These are phyloP conservation scores for Catostylus mosaicus DNA, from an alignment of 30 jellyfish, hydroid and myxozoan genomes.

Conservation along the genomic window DNA sequence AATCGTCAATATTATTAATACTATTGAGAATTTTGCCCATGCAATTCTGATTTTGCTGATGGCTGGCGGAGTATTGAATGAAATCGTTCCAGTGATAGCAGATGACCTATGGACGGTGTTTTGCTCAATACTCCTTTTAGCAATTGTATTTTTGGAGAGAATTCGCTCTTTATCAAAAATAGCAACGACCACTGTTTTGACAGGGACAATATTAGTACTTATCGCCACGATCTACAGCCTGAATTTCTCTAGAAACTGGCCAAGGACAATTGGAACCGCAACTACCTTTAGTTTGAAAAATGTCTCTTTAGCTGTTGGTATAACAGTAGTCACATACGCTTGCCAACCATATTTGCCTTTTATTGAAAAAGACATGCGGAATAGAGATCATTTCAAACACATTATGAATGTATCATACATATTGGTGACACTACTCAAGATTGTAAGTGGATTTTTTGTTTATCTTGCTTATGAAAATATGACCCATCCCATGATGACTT, in stretches of 20 bases:
- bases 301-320: slow-evolving; percentile 67
- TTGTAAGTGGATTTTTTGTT: slow-evolving; percentile 76
- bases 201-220: slow-evolving; percentile 16
- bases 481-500: slow-evolving; percentile 75
- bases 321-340: slow-evolving; percentile 77
- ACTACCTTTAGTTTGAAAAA: slow-evolving; percentile 12
- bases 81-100: slow-evolving; percentile 48
- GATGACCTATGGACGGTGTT: slow-evolving; percentile 70
- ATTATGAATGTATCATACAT: slow-evolving; percentile 71
- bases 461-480: slow-evolving; percentile 68
- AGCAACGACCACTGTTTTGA: slow-evolving; percentile 48
- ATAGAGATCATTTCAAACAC: slow-evolving; percentile 48
- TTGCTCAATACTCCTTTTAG: slow-evolving; percentile 28
- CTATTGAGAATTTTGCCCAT: slow-evolving; percentile 68
- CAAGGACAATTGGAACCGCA: slow-evolving; percentile 32
- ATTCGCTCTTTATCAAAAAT: slow-evolving; percentile 52
- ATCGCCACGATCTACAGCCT: slow-evolving; percentile 52
- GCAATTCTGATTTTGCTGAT: slow-evolving; percentile 49
- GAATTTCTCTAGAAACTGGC: slow-evolving; percentile 33
- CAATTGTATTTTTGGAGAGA: slow-evolving; percentile 37
- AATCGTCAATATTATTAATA: slow-evolving; percentile 37
- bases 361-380: slow-evolving; percentile 76
- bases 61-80: slow-evolving; percentile 75
- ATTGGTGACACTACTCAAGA: slow-evolving; percentile 61
- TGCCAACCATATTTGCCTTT: slow-evolving; percentile 85